Evolutionary conservation across 92 coral and sea anemone genomes (phyloP).

Genomic region (Epizoanthus ramosus): DNA sequence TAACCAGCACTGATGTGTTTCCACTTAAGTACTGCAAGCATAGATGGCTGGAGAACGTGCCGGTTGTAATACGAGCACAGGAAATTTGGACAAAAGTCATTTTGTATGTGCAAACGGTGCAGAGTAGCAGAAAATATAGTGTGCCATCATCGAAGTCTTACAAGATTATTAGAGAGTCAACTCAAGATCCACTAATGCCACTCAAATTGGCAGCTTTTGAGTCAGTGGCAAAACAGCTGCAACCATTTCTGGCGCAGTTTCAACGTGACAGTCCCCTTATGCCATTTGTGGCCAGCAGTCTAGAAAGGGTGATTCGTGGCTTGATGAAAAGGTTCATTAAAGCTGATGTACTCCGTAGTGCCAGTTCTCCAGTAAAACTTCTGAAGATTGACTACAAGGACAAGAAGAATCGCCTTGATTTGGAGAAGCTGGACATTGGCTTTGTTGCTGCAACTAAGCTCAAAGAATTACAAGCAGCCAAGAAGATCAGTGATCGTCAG

Average conservation of each 20-base stretch:
- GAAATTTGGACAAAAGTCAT: slow-evolving; percentile 52
- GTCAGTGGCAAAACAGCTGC: slow-evolving; percentile 49
- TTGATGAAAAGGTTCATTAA: slow-evolving; percentile 48
- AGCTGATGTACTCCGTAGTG: slow-evolving; percentile 41
- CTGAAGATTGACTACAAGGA: slow-evolving; percentile 50
- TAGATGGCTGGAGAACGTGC: slow-evolving; percentile 63
- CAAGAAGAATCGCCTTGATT: slow-evolving; percentile 44
- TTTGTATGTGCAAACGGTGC: slow-evolving; percentile 54
- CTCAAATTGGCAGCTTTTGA: slow-evolving; percentile 43
- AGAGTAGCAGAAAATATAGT: slow-evolving; percentile 36
- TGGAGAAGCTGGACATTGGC: slow-evolving; percentile 44
- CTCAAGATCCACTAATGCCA: slow-evolving; percentile 51
- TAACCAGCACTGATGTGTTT: slow-evolving; percentile 50
- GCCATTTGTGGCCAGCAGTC: slow-evolving; percentile 40
- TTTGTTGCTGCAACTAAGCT: slow-evolving; percentile 52
- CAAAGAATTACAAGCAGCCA: slow-evolving; percentile 47
- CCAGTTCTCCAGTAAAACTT: slow-evolving; percentile 42
- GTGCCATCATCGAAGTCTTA: slow-evolving; percentile 41
- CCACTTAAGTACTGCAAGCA: slow-evolving; percentile 64
- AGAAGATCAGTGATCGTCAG: slow-evolving; percentile 26
- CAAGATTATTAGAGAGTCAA: slow-evolving; percentile 37
- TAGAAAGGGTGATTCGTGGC: slow-evolving; percentile 40
- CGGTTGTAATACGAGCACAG: slow-evolving; percentile 59
- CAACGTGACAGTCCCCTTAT: slow-evolving; percentile 42
- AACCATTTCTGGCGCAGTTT: slow-evolving; percentile 46